Evolutionary conservation across 1,140 invertebrate species (phyloP), one percentile per base, ranked within the genome.

Genomic region (Mycetomoellerius zeteki): DNA sequence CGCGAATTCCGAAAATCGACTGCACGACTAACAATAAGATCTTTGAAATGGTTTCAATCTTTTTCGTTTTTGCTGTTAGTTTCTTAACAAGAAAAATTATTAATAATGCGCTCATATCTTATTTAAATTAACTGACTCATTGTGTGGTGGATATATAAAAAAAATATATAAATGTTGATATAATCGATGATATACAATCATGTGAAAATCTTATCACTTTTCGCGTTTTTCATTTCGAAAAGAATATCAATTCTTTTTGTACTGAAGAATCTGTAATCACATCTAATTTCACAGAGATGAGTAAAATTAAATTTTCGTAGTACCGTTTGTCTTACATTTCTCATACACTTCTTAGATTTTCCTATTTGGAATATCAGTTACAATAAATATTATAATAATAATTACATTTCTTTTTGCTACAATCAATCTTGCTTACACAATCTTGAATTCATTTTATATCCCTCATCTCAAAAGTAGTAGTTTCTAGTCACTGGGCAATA

Each of bases 1-100:
- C 67, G 33, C 24, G 67, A 58, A 73, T 82, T 73, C 24, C 37
- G 65, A 33, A 56, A 72, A 82, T 72, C 78, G 67, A 73, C 33
- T 82, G 21, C 54, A 58, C 52, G 37, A 69, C 37, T 69, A 50
- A 50, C 47, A 50, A 50, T 50, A 50, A 73, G 33, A 81, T 52
- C 77, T 54, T 50, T 50, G n/a, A 67, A 30, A 71, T 14, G 19
- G 19, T 82, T 58, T 58, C 24, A 56, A 72, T 72, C 27, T 80
- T 52, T 67, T 21, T 3, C 12, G 24, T 33, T 80, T 27, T 10
- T 12, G 10, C 3, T 52, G n/a, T 52, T 69, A 43, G 12, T 60
- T 43, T 62, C 33, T 62, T 19, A 33, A 56, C 4, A 24, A 6
- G 19, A 14, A 43, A 76, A 62, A 21, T 76, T 16, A 7, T 76